Base-by-base conservation (phyloP, 2,888 invertebrate genomes). In the Ormyrus pomaceus region DNA sequence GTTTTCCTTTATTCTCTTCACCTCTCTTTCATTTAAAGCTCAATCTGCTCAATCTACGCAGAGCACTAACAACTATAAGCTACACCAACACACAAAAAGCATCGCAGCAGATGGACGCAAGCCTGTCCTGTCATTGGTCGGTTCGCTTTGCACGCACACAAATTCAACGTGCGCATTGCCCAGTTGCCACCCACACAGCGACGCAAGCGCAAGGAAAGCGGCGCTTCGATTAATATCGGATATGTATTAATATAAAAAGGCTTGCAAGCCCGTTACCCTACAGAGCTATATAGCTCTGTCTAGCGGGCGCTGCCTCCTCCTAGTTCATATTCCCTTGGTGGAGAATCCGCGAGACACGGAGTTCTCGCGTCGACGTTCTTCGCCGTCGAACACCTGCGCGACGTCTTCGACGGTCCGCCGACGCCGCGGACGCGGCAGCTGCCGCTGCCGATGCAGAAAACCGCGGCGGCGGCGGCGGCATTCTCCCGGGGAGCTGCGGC, bases 341-440 rank as follows among this genome's bases (percentile, higher is more conserved):
- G 72, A 71, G 84, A 87, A 89, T 88, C 87, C 89, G 88, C 87
- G 87, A 84, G 86, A 86, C 88, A 89, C 89, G 88, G 87, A 89
- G 88, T 89, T 89, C 88, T 87, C 85, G 86, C 85, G 87, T 86
- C 86, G 86, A 88, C 87, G 87, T 87, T 85, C 85, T 84, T 86
- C 84, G 84, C 84, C 85, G 86, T 81, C 85, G 83, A 79, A 73
- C 84, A 81, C 85, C 84, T 83, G 82, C 81, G 72, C 82, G 82
- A 82, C 82, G 81, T 82, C 82, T 82, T 82, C 81, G 81, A 76
- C 81, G 79, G 19, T 62, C 79, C 65, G 51, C 78, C 65, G 58
- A 51, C 68, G 46, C 19, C 19, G 19, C 19, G 19, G 19, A 19
- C 19, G 19, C 19, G 19, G 19, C 19, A 19, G 19, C 19, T 19